Evolutionary conservation across 1,140 invertebrate species (phyloP).

Genomic region (Anadara kagoshimensis): DNA sequence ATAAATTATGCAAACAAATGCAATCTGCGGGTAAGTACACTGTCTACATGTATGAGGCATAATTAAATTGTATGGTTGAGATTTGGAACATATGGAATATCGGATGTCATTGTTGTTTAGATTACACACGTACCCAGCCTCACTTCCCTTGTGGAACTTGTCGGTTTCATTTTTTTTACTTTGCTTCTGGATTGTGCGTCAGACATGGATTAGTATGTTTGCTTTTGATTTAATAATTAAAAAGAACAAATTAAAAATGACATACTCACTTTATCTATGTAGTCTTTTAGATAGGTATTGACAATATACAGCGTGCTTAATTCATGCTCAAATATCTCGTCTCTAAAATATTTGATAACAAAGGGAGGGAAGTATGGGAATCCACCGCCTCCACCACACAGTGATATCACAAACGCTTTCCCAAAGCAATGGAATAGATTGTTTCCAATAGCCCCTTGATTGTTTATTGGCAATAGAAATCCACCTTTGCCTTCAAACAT

Average conservation of each 20-base stretch:
- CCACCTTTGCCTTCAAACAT: conserved; percentile 40
- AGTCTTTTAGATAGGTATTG: conserved; percentile 31
- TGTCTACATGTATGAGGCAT: too few species aligned
- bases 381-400: conserved; percentile 39
- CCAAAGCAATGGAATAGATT: conserved; percentile 35
- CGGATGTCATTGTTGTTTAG: too few species aligned
- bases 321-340: conserved; percentile 35
- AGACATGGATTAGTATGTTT: too few species aligned
- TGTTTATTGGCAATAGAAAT: conserved; percentile 30
- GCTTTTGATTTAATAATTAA: too few species aligned
- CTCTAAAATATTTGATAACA: conserved; percentile 41
- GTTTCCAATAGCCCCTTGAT: conserved; percentile 19
- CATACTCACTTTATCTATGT: conserved; percentile 33
- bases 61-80: too few species aligned
- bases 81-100: too few species aligned
- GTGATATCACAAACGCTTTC: conserved; percentile 41
- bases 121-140: too few species aligned
- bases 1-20: too few species aligned
- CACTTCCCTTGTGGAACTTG: too few species aligned
- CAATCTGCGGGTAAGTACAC: too few species aligned
- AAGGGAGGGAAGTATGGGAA: conserved; percentile 49
- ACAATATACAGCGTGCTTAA: conserved; percentile 39
- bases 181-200: too few species aligned
- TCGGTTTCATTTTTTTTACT: too few species aligned
- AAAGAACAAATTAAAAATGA: background rate